These are phyloP conservation scores for Synergus itoensis DNA, from an alignment of 2,888 invertebrate genomes.

Conservation along the genomic window DNA sequence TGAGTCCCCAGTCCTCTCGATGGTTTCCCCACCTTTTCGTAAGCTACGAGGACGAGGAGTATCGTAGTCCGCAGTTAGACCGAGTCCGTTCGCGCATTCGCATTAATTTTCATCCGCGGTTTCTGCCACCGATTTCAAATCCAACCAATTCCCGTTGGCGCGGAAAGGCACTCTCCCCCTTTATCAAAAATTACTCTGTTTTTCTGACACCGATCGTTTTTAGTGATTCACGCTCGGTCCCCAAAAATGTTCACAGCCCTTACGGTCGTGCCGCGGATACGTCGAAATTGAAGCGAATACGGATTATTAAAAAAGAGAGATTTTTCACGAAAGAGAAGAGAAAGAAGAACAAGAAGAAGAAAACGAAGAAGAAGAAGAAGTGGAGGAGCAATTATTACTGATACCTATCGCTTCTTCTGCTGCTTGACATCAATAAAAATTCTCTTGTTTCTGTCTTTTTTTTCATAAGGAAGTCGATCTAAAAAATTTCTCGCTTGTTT, in stretches of 20 bases:
- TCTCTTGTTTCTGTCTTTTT: neutral
- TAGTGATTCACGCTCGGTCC: constrained; percentile 11
- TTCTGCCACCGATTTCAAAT: constrained; percentile 52
- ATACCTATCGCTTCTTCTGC: constrained; percentile 31
- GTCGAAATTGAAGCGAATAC: constrained; percentile 26
- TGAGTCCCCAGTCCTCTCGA: constrained; percentile 53
- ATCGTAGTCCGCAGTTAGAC: constrained; percentile 75
- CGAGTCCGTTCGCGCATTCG: constrained; percentile 77
- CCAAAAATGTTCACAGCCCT: constrained; percentile 26
- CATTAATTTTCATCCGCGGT: constrained; percentile 68
- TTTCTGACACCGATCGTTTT: neutral
- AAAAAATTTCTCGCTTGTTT: constrained; percentile 6
- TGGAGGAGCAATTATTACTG: constrained; percentile 1
- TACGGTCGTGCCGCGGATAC: constrained; percentile 34
- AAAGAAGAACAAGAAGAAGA: constrained; percentile 34
- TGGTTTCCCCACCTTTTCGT: constrained; percentile 57
- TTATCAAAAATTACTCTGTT: constrained; percentile 26
- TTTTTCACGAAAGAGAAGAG: constrained; percentile 5
- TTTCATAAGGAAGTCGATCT: constrained; percentile 17
- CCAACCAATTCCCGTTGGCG: constrained; percentile 45
- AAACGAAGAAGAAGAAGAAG: constrained; percentile 22
- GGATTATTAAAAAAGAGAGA: constrained; percentile 12
- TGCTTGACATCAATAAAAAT: neutral
- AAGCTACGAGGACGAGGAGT: constrained; percentile 66
- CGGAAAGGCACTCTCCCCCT: constrained; percentile 40